Conservation (phyloP, 2,113 vertebrate genomes). For the Pimephales promelas region DNA sequence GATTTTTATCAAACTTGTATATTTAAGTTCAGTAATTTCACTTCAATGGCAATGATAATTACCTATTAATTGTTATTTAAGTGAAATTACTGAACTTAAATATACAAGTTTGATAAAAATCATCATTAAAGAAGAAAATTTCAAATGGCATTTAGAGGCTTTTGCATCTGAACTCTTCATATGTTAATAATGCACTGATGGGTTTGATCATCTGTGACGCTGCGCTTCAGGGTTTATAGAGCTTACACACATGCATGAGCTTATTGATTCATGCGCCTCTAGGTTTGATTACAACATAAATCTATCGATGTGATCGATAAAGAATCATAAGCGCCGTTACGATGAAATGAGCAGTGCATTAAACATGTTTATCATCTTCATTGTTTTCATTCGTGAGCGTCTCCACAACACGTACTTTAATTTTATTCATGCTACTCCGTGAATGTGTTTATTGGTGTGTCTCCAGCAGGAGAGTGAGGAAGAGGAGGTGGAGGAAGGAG, state of each 20-base stretch:
- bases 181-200: neutral
- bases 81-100: too few species aligned
- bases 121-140: too few species aligned
- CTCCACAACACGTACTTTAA: neutral
- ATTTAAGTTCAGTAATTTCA: too few species aligned
- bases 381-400: neutral
- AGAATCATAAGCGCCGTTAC: neutral
- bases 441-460: conserved; percentile 49
- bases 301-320: conserved; percentile 39
- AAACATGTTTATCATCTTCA: neutral
- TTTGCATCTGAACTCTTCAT: too few species aligned
- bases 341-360: neutral
- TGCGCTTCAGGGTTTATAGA: conserved; percentile 45
- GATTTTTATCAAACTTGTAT: too few species aligned
- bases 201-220: neutral
- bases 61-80: too few species aligned
- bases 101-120: too few species aligned
- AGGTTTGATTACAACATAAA: conserved; percentile 58
- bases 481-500: conserved; percentile 77
- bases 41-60: too few species aligned
- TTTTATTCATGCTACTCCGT: neutral
- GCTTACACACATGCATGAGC: conserved; percentile 45
- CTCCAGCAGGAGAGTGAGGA: conserved; percentile 72
- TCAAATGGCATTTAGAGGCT: too few species aligned
- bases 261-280: conserved; percentile 42